Conservation (phyloP, 1,140 invertebrate species). For the Aphelinus atriplicis region DNA sequence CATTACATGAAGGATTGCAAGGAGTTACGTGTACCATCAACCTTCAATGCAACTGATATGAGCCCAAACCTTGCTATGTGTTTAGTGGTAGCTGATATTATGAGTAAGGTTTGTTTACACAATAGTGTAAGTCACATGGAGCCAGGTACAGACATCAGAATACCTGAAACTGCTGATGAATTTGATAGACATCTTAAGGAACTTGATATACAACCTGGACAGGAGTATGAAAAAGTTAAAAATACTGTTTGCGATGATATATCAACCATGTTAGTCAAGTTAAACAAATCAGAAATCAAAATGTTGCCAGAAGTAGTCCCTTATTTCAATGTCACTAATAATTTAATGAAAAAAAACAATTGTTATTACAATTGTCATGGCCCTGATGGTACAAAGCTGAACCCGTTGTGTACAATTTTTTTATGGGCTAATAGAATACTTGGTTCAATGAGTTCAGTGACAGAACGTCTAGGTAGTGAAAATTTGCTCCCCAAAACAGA, state of each 20-base stretch:
- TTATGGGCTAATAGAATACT: slow-evolving; percentile 19
- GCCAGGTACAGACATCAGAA: neutral
- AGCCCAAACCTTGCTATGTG: slow-evolving; percentile 3
- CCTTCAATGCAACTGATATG: neutral
- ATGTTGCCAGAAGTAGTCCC: neutral
- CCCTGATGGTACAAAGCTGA: neutral
- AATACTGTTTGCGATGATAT: slow-evolving; percentile 11
- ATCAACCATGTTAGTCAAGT: neutral
- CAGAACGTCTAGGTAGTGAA: too few species aligned
- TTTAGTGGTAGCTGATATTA: neutral
- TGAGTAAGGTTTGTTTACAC: slow-evolving; percentile 26
- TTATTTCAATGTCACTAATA: slow-evolving; percentile 8
- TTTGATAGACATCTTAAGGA: slow-evolving; percentile 19
- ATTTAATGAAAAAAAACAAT: neutral
- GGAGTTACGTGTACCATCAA: neutral
- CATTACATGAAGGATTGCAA: slow-evolving; percentile 2
- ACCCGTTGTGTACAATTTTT: slow-evolving; percentile 27
- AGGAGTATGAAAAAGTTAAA: neutral
- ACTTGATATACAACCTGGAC: slow-evolving; percentile 3
- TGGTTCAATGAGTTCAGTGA: neutral
- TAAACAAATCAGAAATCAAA: neutral
- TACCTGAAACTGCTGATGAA: neutral
- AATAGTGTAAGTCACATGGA: neutral
- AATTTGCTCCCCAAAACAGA: neutral
- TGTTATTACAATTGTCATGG: slow-evolving; percentile 18